Conservation (phyloP, 2,113 vertebrate genomes). For the Aldabrachelys gigantea region DNA sequence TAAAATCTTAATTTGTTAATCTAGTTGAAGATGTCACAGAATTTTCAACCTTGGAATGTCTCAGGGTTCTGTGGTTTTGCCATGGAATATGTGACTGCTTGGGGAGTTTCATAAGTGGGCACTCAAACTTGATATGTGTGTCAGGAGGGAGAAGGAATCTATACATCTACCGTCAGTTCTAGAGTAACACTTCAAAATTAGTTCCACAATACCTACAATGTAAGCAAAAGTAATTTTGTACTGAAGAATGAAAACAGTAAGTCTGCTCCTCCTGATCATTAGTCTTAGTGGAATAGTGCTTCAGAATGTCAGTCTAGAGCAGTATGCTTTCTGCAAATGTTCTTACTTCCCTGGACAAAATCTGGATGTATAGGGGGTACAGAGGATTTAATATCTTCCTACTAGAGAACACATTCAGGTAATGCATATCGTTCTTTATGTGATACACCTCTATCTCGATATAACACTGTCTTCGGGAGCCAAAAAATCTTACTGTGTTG, state of each 20-base stretch:
- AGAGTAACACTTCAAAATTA: neutral
- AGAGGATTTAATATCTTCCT: neutral
- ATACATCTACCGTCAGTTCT: neutral
- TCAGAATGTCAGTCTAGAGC: neutral
- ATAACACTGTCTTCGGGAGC: too few species aligned
- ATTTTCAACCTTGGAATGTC: accelerated
- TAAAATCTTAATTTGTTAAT: neutral
- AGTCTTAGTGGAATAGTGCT: neutral
- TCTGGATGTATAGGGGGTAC: neutral
- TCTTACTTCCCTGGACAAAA: neutral
- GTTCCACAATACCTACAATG: too few species aligned
- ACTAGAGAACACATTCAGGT: neutral
- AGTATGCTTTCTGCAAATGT: neutral
- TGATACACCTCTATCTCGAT: too few species aligned
- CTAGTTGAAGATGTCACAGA: accelerated
- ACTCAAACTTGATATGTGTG: neutral
- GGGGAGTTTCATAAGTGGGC: accelerated
- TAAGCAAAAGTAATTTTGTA: neutral
- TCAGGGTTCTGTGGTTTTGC: neutral
- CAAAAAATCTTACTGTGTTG: too few species aligned
- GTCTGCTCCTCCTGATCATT: neutral
- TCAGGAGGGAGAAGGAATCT: neutral
- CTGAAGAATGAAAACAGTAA: neutral
- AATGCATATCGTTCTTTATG: neutral
- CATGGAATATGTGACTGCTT: neutral